These are phyloP conservation scores for Beris chalybata DNA, from an alignment of 2,888 invertebrate genomes.

Conservation along the genomic window DNA sequence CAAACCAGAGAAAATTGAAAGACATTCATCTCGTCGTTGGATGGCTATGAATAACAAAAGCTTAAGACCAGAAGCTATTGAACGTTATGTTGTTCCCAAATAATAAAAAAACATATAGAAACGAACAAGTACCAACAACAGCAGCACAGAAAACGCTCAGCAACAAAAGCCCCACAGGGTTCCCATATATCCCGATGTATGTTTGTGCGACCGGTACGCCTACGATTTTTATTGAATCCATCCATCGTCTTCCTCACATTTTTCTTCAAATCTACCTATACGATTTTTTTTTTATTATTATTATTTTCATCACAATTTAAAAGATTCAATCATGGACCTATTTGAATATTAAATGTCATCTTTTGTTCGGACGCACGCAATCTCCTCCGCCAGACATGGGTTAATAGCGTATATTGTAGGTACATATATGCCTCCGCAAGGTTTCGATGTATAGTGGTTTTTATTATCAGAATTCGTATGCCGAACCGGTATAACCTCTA, in stretches of 20 bases:
- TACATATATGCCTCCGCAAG: not conserved
- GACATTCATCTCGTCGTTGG: too few species aligned
- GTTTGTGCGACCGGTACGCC: not conserved
- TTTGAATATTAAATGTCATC: conserved; percentile 41
- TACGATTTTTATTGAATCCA: not conserved
- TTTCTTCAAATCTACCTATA: too few species aligned
- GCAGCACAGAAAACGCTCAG: not conserved
- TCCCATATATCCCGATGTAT: not conserved
- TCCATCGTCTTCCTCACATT: not conserved
- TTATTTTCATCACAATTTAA: conserved; percentile 18
- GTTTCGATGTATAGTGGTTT: not conserved
- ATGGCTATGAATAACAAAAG: conserved; percentile 6
- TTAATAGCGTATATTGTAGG: not conserved
- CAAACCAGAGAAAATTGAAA: conserved; percentile 14
- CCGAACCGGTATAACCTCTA: too few species aligned
- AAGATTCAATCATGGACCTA: conserved; percentile 40
- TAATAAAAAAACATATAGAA: not conserved
- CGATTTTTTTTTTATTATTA: conserved; percentile 3
- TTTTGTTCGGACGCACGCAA: conserved; percentile 37
- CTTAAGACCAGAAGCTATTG: conserved; percentile 37
- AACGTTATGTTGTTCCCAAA: conserved; percentile 14
- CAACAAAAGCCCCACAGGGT: not conserved
- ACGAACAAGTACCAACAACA: not conserved
- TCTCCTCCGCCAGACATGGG: not conserved
- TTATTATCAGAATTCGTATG: not conserved